A percentile compares a stretch with the other conserved stretches of the same genome.
Conservation (phyloP, 2,888 invertebrate species). For the Rhingia rostrata region DNA sequence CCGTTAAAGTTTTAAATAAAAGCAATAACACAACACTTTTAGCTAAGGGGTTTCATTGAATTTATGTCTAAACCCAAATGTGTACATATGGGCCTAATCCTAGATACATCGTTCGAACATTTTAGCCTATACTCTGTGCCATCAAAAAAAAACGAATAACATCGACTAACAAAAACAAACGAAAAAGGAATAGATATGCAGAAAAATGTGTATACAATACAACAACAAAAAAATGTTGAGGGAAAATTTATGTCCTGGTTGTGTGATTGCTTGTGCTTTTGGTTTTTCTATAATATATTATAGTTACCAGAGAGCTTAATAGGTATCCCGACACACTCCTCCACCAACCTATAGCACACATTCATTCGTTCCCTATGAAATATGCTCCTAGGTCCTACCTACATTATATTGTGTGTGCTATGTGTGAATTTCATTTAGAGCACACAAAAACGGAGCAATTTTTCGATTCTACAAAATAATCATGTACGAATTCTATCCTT, state of each 20-base stretch:
- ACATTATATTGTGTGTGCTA: slow-evolving; percentile 67
- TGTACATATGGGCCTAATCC: slow-evolving; percentile 51
- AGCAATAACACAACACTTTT: neutral
- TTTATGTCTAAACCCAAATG: slow-evolving; percentile 50
- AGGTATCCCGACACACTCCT: slow-evolving; percentile 64
- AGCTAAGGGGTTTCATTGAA: slow-evolving; percentile 20
- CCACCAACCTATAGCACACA: slow-evolving; percentile 38
- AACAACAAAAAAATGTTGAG: slow-evolving; percentile 57
- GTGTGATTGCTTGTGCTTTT: slow-evolving; percentile 77
- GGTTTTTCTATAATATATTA: slow-evolving; percentile 74
- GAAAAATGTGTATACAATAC: neutral
- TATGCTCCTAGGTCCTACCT: slow-evolving; percentile 71
- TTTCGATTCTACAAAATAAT: slow-evolving; percentile 74
- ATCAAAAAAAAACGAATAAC: slow-evolving; percentile 51
- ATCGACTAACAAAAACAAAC: slow-evolving; percentile 44
- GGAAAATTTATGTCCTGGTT: slow-evolving; percentile 76
- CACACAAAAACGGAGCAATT: slow-evolving; percentile 70
- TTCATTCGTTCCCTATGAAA: slow-evolving; percentile 67
- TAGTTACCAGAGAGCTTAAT: slow-evolving; percentile 74
- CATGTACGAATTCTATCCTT: slow-evolving; percentile 75
- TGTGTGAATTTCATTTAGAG: slow-evolving; percentile 75
- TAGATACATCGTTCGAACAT: slow-evolving; percentile 46
- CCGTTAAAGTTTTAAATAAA: slow-evolving; percentile 16
- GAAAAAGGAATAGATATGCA: slow-evolving; percentile 51
- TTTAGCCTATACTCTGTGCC: slow-evolving; percentile 46